Base-by-base conservation (phyloP, 2,797 vertebrate genomes). In the Tadarida brasiliensis region DNA sequence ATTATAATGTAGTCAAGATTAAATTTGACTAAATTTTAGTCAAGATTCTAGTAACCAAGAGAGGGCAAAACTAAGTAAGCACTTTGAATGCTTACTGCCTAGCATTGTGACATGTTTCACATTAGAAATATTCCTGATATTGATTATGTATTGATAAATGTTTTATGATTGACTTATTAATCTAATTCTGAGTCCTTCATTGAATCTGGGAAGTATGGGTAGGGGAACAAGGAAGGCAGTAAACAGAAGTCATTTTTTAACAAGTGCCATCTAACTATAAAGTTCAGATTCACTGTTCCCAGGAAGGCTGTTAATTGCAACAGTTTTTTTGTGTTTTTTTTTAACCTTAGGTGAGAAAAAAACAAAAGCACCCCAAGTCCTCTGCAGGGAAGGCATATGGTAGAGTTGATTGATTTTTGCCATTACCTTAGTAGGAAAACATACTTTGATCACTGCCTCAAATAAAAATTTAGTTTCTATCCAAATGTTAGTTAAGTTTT, bases 161-260 rank as follows among this genome's bases (percentile, higher is more conserved):
- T 24, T 76, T 94, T 74, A 67, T 78, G 15, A 81, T 68, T 86
- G 28, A 35, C 16, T 14, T 28, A 94, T 82, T 88, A 78, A 65
- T 74, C 30, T 91, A 71, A 65, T 56, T 90, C 71, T 90, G 39
- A 87, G 63, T 94, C 63, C 82, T 81, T 92, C 17, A 90, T 1
- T 92, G 33, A 8, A 61, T 73, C 4, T 88, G 39, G 3, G 35
- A 91, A 70, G 54, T 56, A 56, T 17, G 15, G 19, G 16, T 65
- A 54, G 49, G 82, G 57, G 51, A 91, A 89, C 63, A 26, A 59
- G 4, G 17, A 61, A 59, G 16, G 20, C 49, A 89, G 24, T 73
- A 77, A 74, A 68, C 15, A 63, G 19, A 57, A 78, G 33, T 90
- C 11, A 77, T 73, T 83, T 20, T 90, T 87, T 47, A 87, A 92